Evolutionary conservation across 64 coral and sea anemone species (phyloP).

Genomic region (Stichodactyla helianthus): DNA sequence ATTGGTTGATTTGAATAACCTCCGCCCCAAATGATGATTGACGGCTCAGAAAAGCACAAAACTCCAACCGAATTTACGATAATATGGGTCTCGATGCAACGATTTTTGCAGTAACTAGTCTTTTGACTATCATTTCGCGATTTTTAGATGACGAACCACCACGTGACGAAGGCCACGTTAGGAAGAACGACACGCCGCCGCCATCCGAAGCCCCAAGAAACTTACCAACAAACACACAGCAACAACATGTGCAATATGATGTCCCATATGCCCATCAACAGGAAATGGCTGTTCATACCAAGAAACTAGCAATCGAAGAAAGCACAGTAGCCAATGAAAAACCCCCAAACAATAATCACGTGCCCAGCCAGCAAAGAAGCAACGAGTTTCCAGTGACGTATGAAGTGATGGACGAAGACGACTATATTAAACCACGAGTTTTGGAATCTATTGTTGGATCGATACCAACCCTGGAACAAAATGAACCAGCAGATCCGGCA

Average conservation of each 20-base stretch:
- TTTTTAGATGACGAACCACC: too few relatives aligned
- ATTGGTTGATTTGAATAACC: too few relatives aligned
- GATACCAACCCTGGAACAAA: not conserved
- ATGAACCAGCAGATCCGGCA: not conserved
- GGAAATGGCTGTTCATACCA: not conserved
- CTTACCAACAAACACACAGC: not conserved
- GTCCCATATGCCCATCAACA: slow-evolving; percentile 16
- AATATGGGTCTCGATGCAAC: too few relatives aligned
- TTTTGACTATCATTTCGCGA: not conserved
- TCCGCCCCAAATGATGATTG: too few relatives aligned
- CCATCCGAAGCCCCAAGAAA: not conserved
- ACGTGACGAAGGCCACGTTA: too few relatives aligned
- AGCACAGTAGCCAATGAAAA: not conserved
- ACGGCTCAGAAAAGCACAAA: too few relatives aligned
- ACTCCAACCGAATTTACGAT: too few relatives aligned
- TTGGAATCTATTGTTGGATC: not conserved
- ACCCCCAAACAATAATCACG: not conserved
- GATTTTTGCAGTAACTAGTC: too few relatives aligned
- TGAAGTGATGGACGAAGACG: not conserved
- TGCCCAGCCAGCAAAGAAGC: not conserved
- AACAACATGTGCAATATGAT: not conserved
- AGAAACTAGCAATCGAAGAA: not conserved
- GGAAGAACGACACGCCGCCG: too few relatives aligned
- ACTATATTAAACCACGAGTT: not conserved
- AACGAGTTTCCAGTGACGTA: not conserved